Evolutionary conservation across 2,797 vertebrate species (phyloP).

Genomic region (Ctenosaura bakeri): DNA sequence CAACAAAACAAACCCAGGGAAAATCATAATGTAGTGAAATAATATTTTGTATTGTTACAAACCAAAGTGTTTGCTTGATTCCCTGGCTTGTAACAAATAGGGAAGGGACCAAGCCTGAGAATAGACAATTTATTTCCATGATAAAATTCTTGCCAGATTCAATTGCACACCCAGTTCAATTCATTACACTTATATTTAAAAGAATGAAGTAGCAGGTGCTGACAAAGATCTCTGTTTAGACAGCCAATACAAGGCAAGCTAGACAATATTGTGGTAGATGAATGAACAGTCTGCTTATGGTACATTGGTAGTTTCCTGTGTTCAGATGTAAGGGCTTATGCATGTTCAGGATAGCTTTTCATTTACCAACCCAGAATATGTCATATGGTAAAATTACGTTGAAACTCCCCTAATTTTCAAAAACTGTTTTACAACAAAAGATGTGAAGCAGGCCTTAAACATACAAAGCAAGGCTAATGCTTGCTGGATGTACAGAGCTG

Average conservation of each 20-base stretch:
- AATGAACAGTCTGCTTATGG: not conserved
- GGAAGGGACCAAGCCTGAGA: not conserved
- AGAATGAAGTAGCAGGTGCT: not conserved
- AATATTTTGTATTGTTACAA: not conserved
- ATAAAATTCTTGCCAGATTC: not conserved
- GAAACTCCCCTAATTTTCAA: not conserved
- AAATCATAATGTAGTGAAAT: not conserved
- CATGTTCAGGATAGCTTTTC: not conserved
- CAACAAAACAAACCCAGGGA: not conserved
- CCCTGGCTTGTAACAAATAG: not conserved
- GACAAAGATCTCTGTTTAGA: not conserved
- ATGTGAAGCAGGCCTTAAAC: not conserved
- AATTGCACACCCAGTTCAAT: not conserved
- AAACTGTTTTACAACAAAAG: too few relatives aligned
- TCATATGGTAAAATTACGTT: not conserved
- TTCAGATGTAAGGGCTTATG: not conserved
- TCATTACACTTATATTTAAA: not conserved
- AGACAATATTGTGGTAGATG: not conserved
- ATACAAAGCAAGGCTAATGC: not conserved
- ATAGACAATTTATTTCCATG: not conserved
- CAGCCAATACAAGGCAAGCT: not conserved
- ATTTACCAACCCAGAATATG: not conserved
- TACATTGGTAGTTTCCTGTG: too few relatives aligned
- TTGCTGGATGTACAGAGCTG: too few relatives aligned
- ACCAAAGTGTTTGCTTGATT: not conserved